phyloP scores from a whole-genome alignment of 2,113 vertebrate species.

The Budorcas taxicolor region DNA sequence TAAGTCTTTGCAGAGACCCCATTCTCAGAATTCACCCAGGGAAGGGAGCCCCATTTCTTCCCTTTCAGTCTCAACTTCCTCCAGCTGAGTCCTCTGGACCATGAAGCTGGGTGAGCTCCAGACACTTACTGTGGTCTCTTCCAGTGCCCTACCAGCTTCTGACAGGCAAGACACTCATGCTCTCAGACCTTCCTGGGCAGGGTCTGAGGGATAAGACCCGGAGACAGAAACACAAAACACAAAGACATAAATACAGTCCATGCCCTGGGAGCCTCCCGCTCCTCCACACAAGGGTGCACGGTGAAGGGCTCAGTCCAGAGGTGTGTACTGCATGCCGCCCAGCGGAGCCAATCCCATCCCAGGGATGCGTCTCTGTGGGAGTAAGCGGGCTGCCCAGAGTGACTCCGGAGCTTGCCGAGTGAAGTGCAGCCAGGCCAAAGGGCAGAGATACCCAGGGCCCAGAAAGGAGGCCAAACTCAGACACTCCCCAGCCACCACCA shows the following conservation, averaged over 20 bases:
- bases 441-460: not conserved
- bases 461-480: not conserved
- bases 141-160: not conserved
- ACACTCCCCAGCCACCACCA: not conserved
- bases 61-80: not conserved
- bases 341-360: not conserved
- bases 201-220: not conserved
- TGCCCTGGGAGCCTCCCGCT: fast-evolving
- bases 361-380: fast-evolving
- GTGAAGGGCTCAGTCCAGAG: fast-evolving
- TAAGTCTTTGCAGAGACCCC: not conserved
- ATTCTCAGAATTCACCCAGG: not conserved
- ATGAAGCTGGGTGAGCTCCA: fast-evolving
- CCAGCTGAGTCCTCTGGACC: not conserved
- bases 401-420: not conserved
- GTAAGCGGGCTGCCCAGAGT: not conserved
- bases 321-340: fast-evolving
- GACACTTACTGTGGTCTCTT: not conserved
- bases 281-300: fast-evolving
- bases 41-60: not conserved
- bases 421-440: not conserved
- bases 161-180: not conserved
- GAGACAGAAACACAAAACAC: fast-evolving
- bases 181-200: not conserved
- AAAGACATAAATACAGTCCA: fast-evolving